A percentile compares a stretch with the other conserved stretches of the same genome.
These are phyloP conservation scores for Pardalotus punctatus DNA, from an alignment of 2,113 vertebrate species.

Conservation along the genomic window DNA sequence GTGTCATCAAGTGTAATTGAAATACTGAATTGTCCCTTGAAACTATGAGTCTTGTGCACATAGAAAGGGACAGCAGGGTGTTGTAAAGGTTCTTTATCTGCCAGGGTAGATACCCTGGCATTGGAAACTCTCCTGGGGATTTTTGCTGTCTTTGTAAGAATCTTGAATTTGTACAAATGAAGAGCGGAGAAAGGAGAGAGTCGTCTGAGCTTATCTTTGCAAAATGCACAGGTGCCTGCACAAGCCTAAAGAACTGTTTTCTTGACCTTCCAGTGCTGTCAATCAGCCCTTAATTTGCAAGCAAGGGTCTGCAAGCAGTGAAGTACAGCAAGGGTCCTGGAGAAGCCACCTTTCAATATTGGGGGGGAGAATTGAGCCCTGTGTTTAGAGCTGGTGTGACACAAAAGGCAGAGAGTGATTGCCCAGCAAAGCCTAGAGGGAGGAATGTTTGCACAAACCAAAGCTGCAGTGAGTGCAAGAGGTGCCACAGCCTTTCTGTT, in stretches of 20 bases:
- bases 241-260: neutral
- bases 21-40: neutral
- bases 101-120: rapidly evolving
- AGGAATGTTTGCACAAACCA: neutral
- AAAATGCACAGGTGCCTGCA: neutral
- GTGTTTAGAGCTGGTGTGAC: neutral
- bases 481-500: neutral
- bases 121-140: neutral
- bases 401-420: neutral
- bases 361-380: neutral
- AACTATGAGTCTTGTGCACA: neutral
- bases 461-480: neutral
- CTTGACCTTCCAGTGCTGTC: neutral
- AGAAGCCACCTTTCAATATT: rapidly evolving
- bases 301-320: neutral
- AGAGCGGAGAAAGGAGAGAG: neutral
- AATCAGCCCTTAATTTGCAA: neutral
- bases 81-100: neutral
- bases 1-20: neutral
- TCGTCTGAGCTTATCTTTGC: neutral
- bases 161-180: neutral
- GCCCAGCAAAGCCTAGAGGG: neutral
- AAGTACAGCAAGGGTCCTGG: neutral
- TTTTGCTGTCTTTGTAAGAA: neutral
- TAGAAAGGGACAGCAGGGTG: neutral